Evolutionary conservation across 2,113 vertebrate genomes (phyloP).

Genomic region (Formicarius rufipectus): DNA sequence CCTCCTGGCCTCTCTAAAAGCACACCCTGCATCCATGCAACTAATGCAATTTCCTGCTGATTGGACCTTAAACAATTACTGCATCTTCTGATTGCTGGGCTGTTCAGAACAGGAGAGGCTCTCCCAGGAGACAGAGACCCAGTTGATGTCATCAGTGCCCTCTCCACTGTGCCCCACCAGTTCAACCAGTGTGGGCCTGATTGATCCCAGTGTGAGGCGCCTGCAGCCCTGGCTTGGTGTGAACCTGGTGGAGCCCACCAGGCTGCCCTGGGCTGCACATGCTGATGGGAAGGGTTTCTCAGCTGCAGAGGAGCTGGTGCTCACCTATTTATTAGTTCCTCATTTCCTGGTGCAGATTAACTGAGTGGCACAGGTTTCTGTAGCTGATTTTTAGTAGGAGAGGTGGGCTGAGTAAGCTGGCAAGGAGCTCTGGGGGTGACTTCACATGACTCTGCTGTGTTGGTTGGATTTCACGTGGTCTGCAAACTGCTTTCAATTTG

Average conservation of each 20-base stretch:
- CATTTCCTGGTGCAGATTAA: neutral
- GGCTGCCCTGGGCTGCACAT: neutral
- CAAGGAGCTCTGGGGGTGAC: neutral
- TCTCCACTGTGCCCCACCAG: neutral
- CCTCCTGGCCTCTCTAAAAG: neutral
- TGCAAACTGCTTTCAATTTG: neutral
- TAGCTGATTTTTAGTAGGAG: no score
- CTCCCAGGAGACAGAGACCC: neutral
- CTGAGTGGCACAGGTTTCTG: no score
- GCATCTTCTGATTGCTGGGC: neutral
- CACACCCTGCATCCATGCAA: neutral
- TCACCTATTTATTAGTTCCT: neutral
- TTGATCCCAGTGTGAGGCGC: conserved; percentile 2
- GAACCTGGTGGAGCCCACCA: conserved; percentile 19
- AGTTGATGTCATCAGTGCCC: neutral
- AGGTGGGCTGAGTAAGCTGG: neutral
- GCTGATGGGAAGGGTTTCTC: neutral
- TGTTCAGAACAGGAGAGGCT: neutral
- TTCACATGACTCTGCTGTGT: neutral
- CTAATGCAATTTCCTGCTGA: conserved; percentile 14
- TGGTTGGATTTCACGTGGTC: neutral
- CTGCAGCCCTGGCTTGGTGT: neutral
- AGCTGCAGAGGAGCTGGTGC: neutral
- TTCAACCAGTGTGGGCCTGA: neutral
- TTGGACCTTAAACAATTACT: neutral